These are phyloP conservation scores for Yponomeuta plumbellus DNA, from an alignment of 2,888 invertebrate genomes.

Conservation along the genomic window DNA sequence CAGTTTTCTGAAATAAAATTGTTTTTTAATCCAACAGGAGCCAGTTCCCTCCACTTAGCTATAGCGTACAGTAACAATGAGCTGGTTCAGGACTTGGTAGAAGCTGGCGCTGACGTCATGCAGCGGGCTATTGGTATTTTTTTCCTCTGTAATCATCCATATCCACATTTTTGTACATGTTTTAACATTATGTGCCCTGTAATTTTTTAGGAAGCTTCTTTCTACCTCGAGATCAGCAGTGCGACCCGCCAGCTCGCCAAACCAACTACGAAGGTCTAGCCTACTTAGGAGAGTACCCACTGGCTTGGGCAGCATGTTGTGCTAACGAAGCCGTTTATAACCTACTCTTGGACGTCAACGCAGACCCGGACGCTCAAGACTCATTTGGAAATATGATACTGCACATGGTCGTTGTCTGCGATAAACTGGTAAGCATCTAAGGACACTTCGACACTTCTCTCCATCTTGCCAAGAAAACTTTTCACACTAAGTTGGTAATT, in stretches of 20 bases:
- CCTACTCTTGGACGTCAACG: constrained; percentile 91
- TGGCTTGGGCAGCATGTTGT: constrained; percentile 98
- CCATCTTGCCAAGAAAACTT: neutral
- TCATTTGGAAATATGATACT: constrained; percentile 98
- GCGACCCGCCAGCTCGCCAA: constrained; percentile 82
- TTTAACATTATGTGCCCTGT: neutral
- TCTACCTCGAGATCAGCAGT: constrained; percentile 95
- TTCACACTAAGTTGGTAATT: too few species aligned
- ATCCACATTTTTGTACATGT: neutral
- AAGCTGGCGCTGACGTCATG: constrained; percentile 93
- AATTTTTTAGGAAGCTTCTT: constrained; percentile 86
- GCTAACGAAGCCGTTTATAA: constrained; percentile 98
- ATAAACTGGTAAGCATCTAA: constrained; percentile 85
- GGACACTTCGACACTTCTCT: too few species aligned
- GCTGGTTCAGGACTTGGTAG: constrained; percentile 93
- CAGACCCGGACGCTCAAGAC: constrained; percentile 97
- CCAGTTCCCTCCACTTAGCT: constrained; percentile 95
- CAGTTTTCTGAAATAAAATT: neutral
- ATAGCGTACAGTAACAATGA: constrained; percentile 98
- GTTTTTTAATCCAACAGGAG: constrained; percentile 72
- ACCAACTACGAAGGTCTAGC: constrained; percentile 98
- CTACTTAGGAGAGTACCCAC: constrained; percentile 97
- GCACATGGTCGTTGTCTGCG: constrained; percentile 99
- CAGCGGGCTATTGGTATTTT: constrained; percentile 91
- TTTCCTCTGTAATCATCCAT: neutral